Evolutionary conservation across 2,888 invertebrate genomes (phyloP), one percentile per base, ranked within the genome.

Genomic region (Ochropacha duplaris): DNA sequence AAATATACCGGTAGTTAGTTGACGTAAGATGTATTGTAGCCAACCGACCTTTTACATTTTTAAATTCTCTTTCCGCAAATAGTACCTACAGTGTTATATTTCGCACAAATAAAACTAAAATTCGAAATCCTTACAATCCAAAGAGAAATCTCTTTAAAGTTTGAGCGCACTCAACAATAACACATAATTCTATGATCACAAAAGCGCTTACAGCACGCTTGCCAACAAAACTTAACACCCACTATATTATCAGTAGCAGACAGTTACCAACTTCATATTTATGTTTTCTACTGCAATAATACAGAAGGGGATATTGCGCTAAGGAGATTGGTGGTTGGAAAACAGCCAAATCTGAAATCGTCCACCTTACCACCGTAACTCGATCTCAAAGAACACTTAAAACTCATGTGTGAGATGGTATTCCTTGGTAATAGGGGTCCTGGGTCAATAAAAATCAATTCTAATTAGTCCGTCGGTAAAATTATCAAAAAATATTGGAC

Each of bases 251-350:
- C 58, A 22, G 54, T 36, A 49, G 61, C 68, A 66, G 69, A 73
- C 69, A 72, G 69, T 65, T 66, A 64, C 62, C 55, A 76, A 74
- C 71, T 78, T 72, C 66, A 69, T 72, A 74, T 79, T 73, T 77
- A 72, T 77, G 75, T 75, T 75, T 76, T 70, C 68, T 67, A 58
- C 67, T 62, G 70, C 69, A 71, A 77, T 77, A 79, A 70, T 71
- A 73, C 65, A 68, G 69, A 62, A 68, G 57, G 50, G 70, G 63
- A 68, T 79, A 77, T 74, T 74, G 76, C 74, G 62, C 73, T 76
- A 78, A 81, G 77, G 60, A 82, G 84, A 83, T 84, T 83, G 80
- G 78, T 75, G 67, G 76, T 74, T 85, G 86, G 86, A 82, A 58
- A 51, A 55, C 60, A 36, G 83, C 86, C 84, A 86, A 84, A 79